Base-by-base conservation (phyloP, 2,888 invertebrate genomes). In the Eremobia ochroleuca region DNA sequence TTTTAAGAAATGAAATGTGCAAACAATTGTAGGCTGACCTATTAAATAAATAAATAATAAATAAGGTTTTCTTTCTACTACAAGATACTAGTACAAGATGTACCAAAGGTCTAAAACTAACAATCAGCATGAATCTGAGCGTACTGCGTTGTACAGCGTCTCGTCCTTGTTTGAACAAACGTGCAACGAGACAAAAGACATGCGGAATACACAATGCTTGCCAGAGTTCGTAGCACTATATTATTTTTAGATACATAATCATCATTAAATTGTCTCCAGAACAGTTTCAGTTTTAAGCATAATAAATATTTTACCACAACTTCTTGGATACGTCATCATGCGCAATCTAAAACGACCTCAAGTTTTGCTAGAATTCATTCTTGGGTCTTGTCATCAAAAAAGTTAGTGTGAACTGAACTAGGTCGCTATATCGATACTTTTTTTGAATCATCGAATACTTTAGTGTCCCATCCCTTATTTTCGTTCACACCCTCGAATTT, bases 401-500 rank as follows among this genome's bases (percentile, higher is more conserved):
- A n/a, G 25, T 52, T 49, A 25, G 3, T 52, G 52, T 25, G 9
- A 52, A 25, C 58, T 28, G 2, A 58, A 28, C 5, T 15, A 25
- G 9, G 9, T 9, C 58, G 6, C 5, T 34, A 9, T 13, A 62
- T 75, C 68, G 68, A 83, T 8, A 65, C 5, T 28, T 5, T 40
- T 13, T n/a, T 15, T 4, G 1, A 9, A 21, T 31, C 18, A 61
- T 68, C 46, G 28, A 69, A 9, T 34, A n/a, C 31, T 21, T 49
- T 8, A 40, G n/a, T 0, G 3, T 28, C 69, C 31, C 62, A 77
- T 73, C 81, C 71, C 95, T 92, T 88, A 92, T 83, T 87, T 88
- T 91, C 90, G 92, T 96, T 96, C 95, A 95, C 96, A 96, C 96
- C 95, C 96, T 93, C 92, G 84, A 59, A 92, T 91, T 94, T 96